These are phyloP conservation scores for Protobothrops flavoviridis DNA, from an alignment of 2,113 vertebrate species.

Conservation along the genomic window DNA sequence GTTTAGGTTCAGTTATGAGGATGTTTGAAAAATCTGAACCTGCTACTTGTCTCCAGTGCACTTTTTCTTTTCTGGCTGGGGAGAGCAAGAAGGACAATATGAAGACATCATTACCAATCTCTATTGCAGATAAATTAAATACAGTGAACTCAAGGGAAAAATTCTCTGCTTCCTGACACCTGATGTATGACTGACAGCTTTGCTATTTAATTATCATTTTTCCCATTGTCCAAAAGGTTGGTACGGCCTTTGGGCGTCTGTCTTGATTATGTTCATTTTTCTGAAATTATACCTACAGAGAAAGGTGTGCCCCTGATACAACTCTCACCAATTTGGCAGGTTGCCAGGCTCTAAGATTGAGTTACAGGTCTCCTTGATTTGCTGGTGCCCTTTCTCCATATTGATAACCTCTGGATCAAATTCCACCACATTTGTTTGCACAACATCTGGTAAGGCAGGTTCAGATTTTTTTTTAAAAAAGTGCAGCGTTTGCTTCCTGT, in stretches of 20 bases:
- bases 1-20: background rate
- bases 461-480: background rate
- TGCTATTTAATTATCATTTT: background rate
- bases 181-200: background rate
- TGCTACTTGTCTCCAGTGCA: background rate
- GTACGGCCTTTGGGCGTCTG: background rate
- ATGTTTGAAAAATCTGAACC: background rate
- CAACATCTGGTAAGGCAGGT: background rate
- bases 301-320: background rate
- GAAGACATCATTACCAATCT: background rate
- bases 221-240: background rate
- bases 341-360: background rate
- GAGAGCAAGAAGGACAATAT: background rate
- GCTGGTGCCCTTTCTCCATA: background rate
- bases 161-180: background rate
- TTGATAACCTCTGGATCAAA: conserved; percentile 13
- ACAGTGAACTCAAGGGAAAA: background rate
- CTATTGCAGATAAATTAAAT: background rate
- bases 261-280: background rate
- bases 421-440: conserved; percentile 25
- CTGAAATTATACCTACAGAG: background rate
- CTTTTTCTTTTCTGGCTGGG: background rate
- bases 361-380: background rate
- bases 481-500: conserved; percentile 2
- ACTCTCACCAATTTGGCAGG: background rate